Evolutionary conservation across 2,888 invertebrate genomes (phyloP).

Genomic region (Pyralis farinalis): DNA sequence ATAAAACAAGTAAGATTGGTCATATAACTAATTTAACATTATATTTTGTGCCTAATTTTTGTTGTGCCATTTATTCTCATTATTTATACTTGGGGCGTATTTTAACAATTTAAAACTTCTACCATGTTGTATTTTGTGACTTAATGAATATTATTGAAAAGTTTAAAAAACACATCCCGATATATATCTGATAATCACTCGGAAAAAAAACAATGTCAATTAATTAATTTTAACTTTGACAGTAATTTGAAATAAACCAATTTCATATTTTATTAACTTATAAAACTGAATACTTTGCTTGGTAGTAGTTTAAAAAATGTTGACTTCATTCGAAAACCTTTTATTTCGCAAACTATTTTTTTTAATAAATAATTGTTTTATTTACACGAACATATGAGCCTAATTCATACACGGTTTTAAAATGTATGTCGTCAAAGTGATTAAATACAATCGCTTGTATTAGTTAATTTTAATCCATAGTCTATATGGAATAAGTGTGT

Average conservation of each 20-base stretch:
- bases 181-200: no score
- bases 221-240: no score
- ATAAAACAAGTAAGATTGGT: no score
- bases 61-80: slow-evolving; percentile 8
- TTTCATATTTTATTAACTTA: no score
- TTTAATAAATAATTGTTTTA: neutral
- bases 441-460: neutral
- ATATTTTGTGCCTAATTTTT: slow-evolving; percentile 8
- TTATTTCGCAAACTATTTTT: neutral
- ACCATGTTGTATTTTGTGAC: neutral
- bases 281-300: no score
- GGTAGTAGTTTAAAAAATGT: neutral
- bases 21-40: neutral
- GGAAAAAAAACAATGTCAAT: no score
- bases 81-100: slow-evolving; percentile 6
- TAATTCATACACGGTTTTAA: neutral
- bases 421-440: neutral
- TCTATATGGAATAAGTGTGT: slow-evolving; percentile 31
- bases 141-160: no score
- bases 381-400: neutral
- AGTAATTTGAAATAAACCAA: no score
- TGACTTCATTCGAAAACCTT: neutral
- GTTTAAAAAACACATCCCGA: no score
- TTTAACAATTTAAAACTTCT: slow-evolving; percentile 1
- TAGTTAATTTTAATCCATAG: slow-evolving; percentile 15